Evolutionary conservation across 1,140 invertebrate genomes (phyloP), one percentile per base, ranked within the genome.

Genomic region (Adoxophyes honmai): DNA sequence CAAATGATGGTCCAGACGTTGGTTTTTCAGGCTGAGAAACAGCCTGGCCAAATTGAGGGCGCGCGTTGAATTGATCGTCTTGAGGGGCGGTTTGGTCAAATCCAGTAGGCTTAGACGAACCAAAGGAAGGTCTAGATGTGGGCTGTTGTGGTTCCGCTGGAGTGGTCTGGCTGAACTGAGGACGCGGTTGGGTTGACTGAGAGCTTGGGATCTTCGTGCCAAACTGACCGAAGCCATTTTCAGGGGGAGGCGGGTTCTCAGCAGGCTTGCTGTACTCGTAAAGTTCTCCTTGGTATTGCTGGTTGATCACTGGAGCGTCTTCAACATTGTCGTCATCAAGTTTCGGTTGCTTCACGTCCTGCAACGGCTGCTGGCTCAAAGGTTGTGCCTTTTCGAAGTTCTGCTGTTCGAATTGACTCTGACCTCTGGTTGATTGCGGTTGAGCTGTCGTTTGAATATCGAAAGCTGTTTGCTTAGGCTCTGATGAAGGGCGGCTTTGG

Each of bases 191-290:
- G 6, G 21, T 11, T 8, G 42, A 18, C n/a, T 48, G 42, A 28
- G 42, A 10, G n/a, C 9, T 28, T 28, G 15, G 42, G 10, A 48
- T 6, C 21, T 48, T 48, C 11, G 16, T 21, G 18, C 42, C 42
- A 11, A 48, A 48, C 42, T 48, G 42, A 6, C 42, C 42, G 42
- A 48, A 48, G 21, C 42, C 42, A 11, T 48, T 10, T 48, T 48
- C 16, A 11, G 63, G 42, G n/a, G 56, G 37, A 10, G 70, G 52
- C 10, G 75, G 48, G n/a, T 61, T 14, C 39, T 67, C 54, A 16
- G 62, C 64, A 36, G 70, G 72, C 38, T 75, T 79, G 16, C 58
- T 71, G 53, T 75, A 75, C 34, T 79, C 65, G 42, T 75, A 73
- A 34, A 79, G 52, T 59, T 64, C 53, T n/a, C 62, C 66, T 55